Evolutionary conservation across 2,113 vertebrate genomes (phyloP), one percentile per base, ranked within the genome.

Genomic region (Butorides virescens): DNA sequence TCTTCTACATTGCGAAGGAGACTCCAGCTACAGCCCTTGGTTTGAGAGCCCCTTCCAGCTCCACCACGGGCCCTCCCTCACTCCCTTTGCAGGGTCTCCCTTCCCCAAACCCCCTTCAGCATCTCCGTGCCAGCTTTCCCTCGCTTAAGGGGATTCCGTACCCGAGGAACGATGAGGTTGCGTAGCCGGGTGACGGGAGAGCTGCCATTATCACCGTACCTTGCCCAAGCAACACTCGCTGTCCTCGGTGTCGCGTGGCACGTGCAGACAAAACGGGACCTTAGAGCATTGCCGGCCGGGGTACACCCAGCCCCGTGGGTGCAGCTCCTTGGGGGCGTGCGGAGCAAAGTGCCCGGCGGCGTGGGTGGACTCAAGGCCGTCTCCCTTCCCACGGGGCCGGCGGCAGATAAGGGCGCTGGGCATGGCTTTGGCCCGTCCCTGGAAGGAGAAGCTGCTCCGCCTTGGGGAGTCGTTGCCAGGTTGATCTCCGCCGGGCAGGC

Each of bases 91-190:
- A 2, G 47, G 5, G 2, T 34, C 46, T 22, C n/a, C 30, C 21
- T 39, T 37, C 62, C 56, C 68, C 63, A 27, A 44, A 1, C 5
- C 16, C 66, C 21, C 42, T 29, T 4, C 63, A 10, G 63, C 42
- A 15, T 15, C 84, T 62, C 7, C 0, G 22, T 0, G 5, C 2
- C 42, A 8, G 21, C n/a, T 27, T 65, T 67, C 7, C 53, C 26
- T 29, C 2, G 2, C 18, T 4, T 39, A 7, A 11, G 32, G 25
- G 55, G 44, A 13, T 78, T 9, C 52, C 1, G 15, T 6, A 3
- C 26, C 37, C 0, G 2, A 21, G 68, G 47, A 23, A 12, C 0
- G 5, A 30, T 2, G 9, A 74, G 6, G 30, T 5, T 7, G 63
- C 2, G 20, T 13, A 25, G 58, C 58, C 2, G 10, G 36, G 49